Percentiles rank a stretch among this genome's conserved stretches.
phyloP scores from a whole-genome alignment of 2,113 vertebrate genomes.

The Acanthochromis polyacanthus region DNA sequence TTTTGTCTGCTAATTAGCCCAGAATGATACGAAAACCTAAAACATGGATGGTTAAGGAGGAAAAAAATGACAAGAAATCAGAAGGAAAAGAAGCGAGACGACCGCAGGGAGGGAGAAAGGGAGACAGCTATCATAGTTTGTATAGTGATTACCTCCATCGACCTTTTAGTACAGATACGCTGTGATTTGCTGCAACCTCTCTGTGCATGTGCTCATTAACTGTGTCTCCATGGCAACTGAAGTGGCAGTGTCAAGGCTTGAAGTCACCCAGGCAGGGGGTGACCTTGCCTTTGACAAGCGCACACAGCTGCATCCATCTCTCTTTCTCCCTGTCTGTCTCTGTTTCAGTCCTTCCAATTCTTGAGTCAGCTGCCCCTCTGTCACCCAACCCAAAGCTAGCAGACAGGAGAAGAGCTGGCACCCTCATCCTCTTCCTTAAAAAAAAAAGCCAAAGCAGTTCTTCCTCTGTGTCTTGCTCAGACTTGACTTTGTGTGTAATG shows the following conservation, averaged over 20 bases:
- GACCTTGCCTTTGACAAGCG: constrained; percentile 68
- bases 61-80: neutral
- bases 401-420: constrained; percentile 39
- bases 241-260: constrained; percentile 37
- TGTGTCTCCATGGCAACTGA: constrained; percentile 68
- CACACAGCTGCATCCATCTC: constrained; percentile 64
- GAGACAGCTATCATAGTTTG: constrained; percentile 10
- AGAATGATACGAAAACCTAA: constrained; percentile 7
- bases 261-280: constrained; percentile 51
- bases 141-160: constrained; percentile 16
- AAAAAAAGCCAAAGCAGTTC: constrained; percentile 20
- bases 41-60: neutral
- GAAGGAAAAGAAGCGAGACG: neutral
- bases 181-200: constrained; percentile 34
- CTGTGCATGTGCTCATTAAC: constrained; percentile 56
- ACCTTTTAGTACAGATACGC: constrained; percentile 28
- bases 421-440: constrained; percentile 20
- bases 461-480: constrained; percentile 37
- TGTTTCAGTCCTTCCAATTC: constrained; percentile 44
- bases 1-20: neutral
- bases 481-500: constrained; percentile 30
- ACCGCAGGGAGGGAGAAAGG: neutral
- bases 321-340: constrained; percentile 37
- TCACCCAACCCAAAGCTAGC: neutral
- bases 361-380: constrained; percentile 52